Evolutionary conservation across 2,797 vertebrate species (phyloP), one percentile per base, ranked within the genome.

Genomic region (Valencia hispanica): DNA sequence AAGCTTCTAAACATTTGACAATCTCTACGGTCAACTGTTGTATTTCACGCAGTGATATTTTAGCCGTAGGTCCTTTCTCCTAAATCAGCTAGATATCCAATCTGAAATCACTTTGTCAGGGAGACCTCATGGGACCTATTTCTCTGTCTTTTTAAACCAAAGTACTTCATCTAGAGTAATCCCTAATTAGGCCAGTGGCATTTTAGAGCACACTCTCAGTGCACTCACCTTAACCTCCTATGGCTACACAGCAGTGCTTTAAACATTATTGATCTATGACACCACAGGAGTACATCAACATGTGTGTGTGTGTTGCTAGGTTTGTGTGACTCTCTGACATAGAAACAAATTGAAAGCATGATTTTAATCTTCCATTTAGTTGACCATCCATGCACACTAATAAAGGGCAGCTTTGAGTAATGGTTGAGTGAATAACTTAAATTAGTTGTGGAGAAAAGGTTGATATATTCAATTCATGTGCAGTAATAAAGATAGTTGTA

Each of bases 141-240:
- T 87, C 74, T 70, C 68, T 81, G 84, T 74, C 82, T 91, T 90
- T 87, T 88, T 78, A 83, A 87, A 92, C 80, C 81, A 88, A 87
- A 90, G 84, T 79, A 90, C 84, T 91, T 92, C 86, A 93, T 92
- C 84, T 87, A 81, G 80, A 89, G 82, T 91, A 91, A 91, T 91
- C 89, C 90, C 92, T 94, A 92, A 93, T 92, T 92, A 90, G 86
- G 83, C 88, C 87, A 85, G 74, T 89, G 90, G 90, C 89, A 92
- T 92, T 93, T 88, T 59, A 83, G 74, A 88, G 84, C 85, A 86
- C 85, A 87, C 83, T 87, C 84, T 79, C 75, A 10, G 77, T 77
- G 81, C 89, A 83, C 84, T 88, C 85, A 83, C 73, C 81, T 86
- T 55, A 63, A 73, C 84, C 84, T 87, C 83, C 87, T 81, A 82